Percentiles rank a stretch among this genome's conserved stretches.
phyloP scores from a whole-genome alignment of 1,140 invertebrate species.

The Mycetomoellerius zeteki region DNA sequence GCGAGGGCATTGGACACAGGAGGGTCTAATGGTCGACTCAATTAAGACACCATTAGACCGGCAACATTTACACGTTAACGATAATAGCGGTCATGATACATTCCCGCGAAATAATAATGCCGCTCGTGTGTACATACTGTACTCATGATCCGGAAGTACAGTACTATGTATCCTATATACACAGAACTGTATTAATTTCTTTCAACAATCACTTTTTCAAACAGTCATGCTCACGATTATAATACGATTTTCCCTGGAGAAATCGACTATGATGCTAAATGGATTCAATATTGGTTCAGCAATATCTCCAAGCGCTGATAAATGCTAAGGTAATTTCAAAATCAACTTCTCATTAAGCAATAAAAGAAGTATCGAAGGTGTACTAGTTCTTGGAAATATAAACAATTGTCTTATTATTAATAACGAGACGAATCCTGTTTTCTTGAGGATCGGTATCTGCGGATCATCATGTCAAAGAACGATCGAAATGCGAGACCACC shows the following conservation, averaged over 20 bases:
- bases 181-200: conserved; percentile 53
- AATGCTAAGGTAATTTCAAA: background rate
- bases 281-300: background rate
- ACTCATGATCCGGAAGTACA: conserved; percentile 52
- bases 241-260: background rate
- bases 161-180: background rate
- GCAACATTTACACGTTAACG: conserved; percentile 82
- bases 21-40: conserved; percentile 82
- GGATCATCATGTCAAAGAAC: conserved; percentile 24
- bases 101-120: conserved; percentile 74
- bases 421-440: background rate
- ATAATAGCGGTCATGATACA: conserved; percentile 82
- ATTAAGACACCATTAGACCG: conserved; percentile 82
- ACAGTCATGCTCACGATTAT: background rate
- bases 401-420: conserved; percentile 7
- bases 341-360: background rate
- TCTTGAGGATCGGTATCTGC: background rate
- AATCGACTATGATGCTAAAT: background rate
- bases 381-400: background rate
- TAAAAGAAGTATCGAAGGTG: too few species aligned
- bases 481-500: conserved; percentile 48
- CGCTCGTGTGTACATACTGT: conserved; percentile 13
- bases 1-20: conserved; percentile 56
- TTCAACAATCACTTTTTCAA: conserved; percentile 29
- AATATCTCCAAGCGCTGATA: background rate